phyloP scores from a whole-genome alignment of 2,797 vertebrate genomes.

The Poeciliopsis paucimaculata region DNA sequence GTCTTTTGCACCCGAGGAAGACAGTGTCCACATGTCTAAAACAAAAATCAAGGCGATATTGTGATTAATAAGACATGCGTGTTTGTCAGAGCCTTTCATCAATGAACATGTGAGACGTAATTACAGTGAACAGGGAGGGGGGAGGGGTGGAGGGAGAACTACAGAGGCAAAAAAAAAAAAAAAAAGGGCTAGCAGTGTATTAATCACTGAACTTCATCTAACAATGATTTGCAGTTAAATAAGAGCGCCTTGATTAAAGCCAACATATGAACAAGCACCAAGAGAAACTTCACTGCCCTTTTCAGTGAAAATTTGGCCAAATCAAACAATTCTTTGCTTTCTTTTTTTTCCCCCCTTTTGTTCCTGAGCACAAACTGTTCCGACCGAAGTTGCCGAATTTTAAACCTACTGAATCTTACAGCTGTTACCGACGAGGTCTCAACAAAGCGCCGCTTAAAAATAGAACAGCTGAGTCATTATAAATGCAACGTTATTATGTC shows the following conservation, averaged over 20 bases:
- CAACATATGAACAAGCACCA: conserved; percentile 14
- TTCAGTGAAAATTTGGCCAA: conserved; percentile 3
- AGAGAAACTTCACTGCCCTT: conserved; percentile 30
- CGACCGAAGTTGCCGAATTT: neutral
- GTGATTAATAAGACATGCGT: conserved; percentile 54
- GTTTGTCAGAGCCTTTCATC: conserved; percentile 53
- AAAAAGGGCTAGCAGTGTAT: conserved; percentile 36
- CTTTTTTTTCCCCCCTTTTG: neutral
- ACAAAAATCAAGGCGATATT: conserved; percentile 41
- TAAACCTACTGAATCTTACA: neutral
- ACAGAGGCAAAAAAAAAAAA: conserved; percentile 16
- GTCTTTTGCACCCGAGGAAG: neutral
- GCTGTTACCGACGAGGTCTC: neutral
- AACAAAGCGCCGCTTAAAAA: conserved; percentile 1
- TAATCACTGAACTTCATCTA: conserved; percentile 36
- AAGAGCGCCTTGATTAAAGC: conserved; percentile 46
- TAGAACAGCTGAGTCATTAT: conserved; percentile 6
- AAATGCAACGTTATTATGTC: neutral
- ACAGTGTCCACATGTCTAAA: conserved; percentile 23
- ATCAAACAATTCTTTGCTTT: conserved; percentile 1
- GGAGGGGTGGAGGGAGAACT: neutral
- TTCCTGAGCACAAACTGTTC: neutral
- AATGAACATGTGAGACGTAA: conserved; percentile 43
- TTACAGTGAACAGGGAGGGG: conserved; percentile 45
- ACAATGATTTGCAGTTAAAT: conserved; percentile 28